Evolutionary conservation across 2,888 invertebrate genomes (phyloP).

Genomic region (Trichogramma dendrolimi): DNA sequence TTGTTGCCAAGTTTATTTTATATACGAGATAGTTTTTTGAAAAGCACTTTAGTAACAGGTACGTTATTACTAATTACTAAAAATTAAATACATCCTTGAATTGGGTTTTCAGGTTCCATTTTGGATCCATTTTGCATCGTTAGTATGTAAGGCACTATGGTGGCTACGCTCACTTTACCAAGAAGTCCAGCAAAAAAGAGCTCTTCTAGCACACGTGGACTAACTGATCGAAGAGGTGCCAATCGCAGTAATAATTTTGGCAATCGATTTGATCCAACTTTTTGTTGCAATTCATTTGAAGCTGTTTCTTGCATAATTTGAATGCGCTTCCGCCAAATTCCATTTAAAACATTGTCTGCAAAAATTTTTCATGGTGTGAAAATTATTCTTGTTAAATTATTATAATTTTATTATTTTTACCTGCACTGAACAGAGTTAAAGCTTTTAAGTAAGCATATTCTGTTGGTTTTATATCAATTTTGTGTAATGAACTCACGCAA

Average conservation of each 20-base stretch:
- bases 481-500: slow-evolving; percentile 70
- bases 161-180: slow-evolving; percentile 91
- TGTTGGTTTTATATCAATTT: slow-evolving; percentile 71
- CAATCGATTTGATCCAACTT: slow-evolving; percentile 57
- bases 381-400: background rate
- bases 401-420: slow-evolving; percentile 50
- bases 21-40: slow-evolving; percentile 4
- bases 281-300: slow-evolving; percentile 54
- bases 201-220: slow-evolving; percentile 78
- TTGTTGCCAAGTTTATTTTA: slow-evolving; percentile 18
- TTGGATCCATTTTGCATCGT: slow-evolving; percentile 53
- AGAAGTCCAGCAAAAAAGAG: slow-evolving; percentile 88
- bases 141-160: slow-evolving; percentile 89
- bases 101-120: slow-evolving; percentile 48
- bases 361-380: background rate
- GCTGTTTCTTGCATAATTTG: slow-evolving; percentile 56
- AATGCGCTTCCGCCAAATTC: slow-evolving; percentile 52
- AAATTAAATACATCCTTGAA: slow-evolving; percentile 38
- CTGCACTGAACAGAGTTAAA: slow-evolving; percentile 77
- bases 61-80: slow-evolving; percentile 30
- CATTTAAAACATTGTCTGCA: slow-evolving; percentile 47
- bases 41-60: slow-evolving; percentile 15
- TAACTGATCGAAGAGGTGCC: slow-evolving; percentile 68
- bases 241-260: slow-evolving; percentile 67
- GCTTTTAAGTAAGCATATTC: slow-evolving; percentile 88